Evolutionary conservation across 2,797 vertebrate species (phyloP), one percentile per base, ranked within the genome.

Genomic region (Oophaga sylvatica): DNA sequence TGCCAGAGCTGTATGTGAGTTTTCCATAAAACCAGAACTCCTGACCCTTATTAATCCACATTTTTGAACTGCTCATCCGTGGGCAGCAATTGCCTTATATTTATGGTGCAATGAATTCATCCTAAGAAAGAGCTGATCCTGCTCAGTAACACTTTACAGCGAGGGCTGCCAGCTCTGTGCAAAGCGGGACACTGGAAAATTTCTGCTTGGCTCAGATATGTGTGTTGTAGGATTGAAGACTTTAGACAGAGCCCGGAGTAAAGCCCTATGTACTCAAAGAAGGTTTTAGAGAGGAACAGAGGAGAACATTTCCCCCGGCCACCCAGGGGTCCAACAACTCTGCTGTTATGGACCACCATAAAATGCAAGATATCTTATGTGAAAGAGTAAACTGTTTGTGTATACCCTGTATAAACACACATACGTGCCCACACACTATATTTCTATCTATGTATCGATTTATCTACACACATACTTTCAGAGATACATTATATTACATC

Each of bases 101-200:
- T 68, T 83, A n/a, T 29, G 70, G 56, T 75, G 75, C 71, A 84
- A 22, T 31, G 60, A 84, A 65, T 84, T 84, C 83, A 63, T 84
- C 70, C 48, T 65, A 29, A 84, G 65, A 31, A 70, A 59, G 83
- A 53, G 31, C 70, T 84, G 83, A 84, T 76, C 83, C 57, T 12
- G 26, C 68, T 73, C 56, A 16, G 83, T 65, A 45, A 57, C 20
- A 53, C 82, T 75, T 53, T 59, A 56, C 68, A 71, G 67, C 81
- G n/a, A 5, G 22, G 45, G 26, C 68, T 57, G 81, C 81, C 81
- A 83, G 81, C 68, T 83, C 81, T 57, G n/a, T 57, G 26, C 68
- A 73, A 73, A 83, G 6, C 60, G 68, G 81, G 68, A 83, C 67
- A 73, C 67, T 73, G 81, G 81, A 82, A 82, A 82, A 82, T 82